Conservation (phyloP, 2,888 invertebrate species). For the Hydroisotoma schaefferi region DNA sequence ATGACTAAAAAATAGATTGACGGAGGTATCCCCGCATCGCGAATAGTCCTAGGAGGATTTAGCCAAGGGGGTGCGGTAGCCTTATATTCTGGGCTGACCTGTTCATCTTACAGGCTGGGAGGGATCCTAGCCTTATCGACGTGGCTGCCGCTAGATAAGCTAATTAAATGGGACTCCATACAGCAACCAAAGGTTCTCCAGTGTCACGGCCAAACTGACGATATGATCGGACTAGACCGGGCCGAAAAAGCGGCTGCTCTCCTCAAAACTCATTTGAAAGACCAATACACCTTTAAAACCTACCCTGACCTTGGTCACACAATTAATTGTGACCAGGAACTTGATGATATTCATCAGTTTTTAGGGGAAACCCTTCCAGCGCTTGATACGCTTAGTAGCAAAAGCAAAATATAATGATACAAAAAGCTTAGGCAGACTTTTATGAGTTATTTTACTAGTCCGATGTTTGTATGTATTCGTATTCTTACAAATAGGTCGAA, state of each 20-base stretch:
- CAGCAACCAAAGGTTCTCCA: conserved; percentile 33
- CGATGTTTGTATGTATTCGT: too few species aligned
- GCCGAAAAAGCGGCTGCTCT: conserved; percentile 88
- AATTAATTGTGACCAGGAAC: conserved; percentile 70
- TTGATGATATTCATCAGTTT: conserved; percentile 33
- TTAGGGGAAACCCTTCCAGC: conserved; percentile 25
- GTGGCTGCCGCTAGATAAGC: conserved; percentile 88
- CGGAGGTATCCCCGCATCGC: conserved; percentile 76
- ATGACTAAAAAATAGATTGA: conserved; percentile 52
- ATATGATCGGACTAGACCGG: conserved; percentile 87
- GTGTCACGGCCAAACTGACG: conserved; percentile 86
- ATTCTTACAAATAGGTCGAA: too few species aligned
- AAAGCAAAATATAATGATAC: too few species aligned
- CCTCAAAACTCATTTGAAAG: conserved; percentile 75
- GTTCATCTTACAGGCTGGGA: conserved; percentile 74
- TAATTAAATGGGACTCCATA: conserved; percentile 61
- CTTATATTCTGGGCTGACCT: conserved; percentile 84
- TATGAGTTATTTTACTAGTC: too few species aligned
- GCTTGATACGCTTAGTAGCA: too few species aligned
- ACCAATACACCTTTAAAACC: conserved; percentile 75
- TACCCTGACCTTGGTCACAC: conserved; percentile 84
- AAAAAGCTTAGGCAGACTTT: too few species aligned
- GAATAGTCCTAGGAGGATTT: conserved; percentile 89
- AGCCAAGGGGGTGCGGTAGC: conserved; percentile 97
- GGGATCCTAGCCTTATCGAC: conserved; percentile 87